A percentile compares a stretch with the other conserved stretches of the same genome.
phyloP scores from a whole-genome alignment of 1,140 invertebrate genomes.

The Temnothorax nylanderi region DNA sequence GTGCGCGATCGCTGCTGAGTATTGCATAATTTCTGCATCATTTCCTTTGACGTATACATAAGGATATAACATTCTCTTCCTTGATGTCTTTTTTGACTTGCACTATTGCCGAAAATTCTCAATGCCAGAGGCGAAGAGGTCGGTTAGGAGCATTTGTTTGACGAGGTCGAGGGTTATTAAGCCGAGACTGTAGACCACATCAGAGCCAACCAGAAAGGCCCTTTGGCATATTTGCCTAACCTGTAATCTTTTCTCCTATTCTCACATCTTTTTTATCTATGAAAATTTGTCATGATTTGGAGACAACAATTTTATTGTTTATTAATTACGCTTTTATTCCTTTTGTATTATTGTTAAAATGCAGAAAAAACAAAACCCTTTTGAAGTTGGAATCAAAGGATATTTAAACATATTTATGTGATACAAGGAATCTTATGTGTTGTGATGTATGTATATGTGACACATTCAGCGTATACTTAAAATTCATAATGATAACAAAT shows the following conservation, averaged over 20 bases:
- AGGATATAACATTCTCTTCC: not conserved
- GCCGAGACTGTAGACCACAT: slow-evolving; percentile 84
- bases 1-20: not conserved
- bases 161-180: slow-evolving; percentile 85
- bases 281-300: slow-evolving; percentile 65
- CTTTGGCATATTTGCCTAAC: slow-evolving; percentile 79
- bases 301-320: not conserved
- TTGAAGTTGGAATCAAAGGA: not conserved
- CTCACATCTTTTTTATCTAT: slow-evolving; percentile 62
- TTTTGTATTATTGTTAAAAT: not conserved
- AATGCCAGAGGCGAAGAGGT: slow-evolving; percentile 72
- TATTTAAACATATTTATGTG: not conserved
- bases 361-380: not conserved
- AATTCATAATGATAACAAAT: not conserved
- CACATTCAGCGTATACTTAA: not conserved
- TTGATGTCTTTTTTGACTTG: slow-evolving; percentile 32
- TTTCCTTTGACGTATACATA: not conserved
- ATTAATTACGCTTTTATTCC: not conserved
- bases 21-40: not conserved
- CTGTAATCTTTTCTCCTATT: slow-evolving; percentile 62
- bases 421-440: not conserved
- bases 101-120: slow-evolving; percentile 56
- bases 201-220: slow-evolving; percentile 81
- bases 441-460: not conserved
- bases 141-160: slow-evolving; percentile 83